These are phyloP conservation scores for Cantharis nigra DNA, from an alignment of 2,888 invertebrate species.

Conservation along the genomic window DNA sequence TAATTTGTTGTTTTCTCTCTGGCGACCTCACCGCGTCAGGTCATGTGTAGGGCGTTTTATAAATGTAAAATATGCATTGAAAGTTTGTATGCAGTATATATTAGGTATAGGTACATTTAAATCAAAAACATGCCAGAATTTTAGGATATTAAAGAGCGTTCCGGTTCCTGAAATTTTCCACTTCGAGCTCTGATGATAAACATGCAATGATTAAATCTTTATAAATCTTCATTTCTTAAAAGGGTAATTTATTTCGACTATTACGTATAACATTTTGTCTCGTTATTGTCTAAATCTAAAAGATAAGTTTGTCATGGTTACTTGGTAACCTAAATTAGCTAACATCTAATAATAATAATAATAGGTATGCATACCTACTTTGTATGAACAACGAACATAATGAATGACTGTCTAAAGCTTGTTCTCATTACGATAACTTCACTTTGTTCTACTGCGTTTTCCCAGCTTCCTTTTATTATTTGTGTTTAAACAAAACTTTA, in stretches of 20 bases:
- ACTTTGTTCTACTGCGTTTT: background rate
- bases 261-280: background rate
- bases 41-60: too few relatives aligned
- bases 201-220: background rate
- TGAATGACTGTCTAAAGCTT: constrained; percentile 8
- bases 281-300: background rate
- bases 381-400: constrained; percentile 1
- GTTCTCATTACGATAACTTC: background rate
- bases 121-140: too few relatives aligned
- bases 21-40: too few relatives aligned
- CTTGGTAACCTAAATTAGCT: constrained; percentile 12
- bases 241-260: background rate
- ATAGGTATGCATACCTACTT: background rate
- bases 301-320: background rate
- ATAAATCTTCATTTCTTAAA: background rate
- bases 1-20: too few relatives aligned
- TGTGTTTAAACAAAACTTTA: background rate
- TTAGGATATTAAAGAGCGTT: too few relatives aligned
- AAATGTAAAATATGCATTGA: too few relatives aligned
- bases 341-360: constrained; percentile 6
- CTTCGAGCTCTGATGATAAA: background rate
- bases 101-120: too few relatives aligned
- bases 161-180: too few relatives aligned
- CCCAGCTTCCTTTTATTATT: constrained; percentile 15
- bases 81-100: too few relatives aligned